Base-by-base conservation (phyloP, 2,113 vertebrate genomes). In the Chaetops frenatus region DNA sequence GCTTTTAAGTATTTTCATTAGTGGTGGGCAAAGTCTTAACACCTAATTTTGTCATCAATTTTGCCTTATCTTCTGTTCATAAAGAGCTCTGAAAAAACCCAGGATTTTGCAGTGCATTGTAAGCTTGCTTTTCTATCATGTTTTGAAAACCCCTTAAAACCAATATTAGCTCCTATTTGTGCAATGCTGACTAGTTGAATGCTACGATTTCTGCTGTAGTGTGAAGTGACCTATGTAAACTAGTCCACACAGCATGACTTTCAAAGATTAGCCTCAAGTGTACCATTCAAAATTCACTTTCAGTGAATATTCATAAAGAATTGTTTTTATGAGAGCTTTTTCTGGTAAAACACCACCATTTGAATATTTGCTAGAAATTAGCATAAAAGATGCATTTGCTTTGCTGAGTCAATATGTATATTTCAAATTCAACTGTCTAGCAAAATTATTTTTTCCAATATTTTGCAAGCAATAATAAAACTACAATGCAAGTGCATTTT, bases 391-490 rank as follows among this genome's bases (percentile, higher is more conserved):
- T 51, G 74, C 57, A 91, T 97, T 96, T 94, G 78, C 74, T 80
- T 95, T 65, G 73, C 76, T 0, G 1, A 94, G 87, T 94, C 89
- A 92, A 96, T 97, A 88, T 86, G 91, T 94, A 88, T 95, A 83
- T 94, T 95, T 96, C 92, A 91, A 93, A 90, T 92, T 84, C 90
- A 88, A 85, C 94, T 94, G 86, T 88, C 90, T 85, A 84, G 69
- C 53, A 87, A 86, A 94, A 93, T 77, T 79, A 38, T 88, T 96
- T 95, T 95, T 96, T 85, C 72, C 44, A 91, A 25, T 91, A 83
- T 87, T 96, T 89, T 85, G 57, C 82, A 71, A 86, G 81, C 65
- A 97, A 92, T 94, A 97, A 94, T 96, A 97, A 95, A 96, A 92
- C 92, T 95, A 96, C 95, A 92, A 79, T 50, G 76, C 92, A 94